These are phyloP conservation scores for Eciton burchellii DNA, from an alignment of 1,140 invertebrate species.

Conservation along the genomic window DNA sequence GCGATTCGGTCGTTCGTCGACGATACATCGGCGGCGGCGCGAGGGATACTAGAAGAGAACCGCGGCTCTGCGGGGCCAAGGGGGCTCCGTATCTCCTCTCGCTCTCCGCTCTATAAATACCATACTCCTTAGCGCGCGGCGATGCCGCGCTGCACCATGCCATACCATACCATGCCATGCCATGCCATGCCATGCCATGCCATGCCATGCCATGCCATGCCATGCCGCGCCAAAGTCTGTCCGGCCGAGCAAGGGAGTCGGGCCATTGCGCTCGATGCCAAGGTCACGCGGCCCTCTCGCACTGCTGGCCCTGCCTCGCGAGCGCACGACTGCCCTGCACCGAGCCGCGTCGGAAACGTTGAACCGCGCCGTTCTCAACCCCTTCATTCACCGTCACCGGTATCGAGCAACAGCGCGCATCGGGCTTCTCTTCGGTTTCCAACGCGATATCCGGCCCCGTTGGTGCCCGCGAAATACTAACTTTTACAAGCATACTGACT, in stretches of 20 bases:
- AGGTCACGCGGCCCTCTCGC: conserved; percentile 72
- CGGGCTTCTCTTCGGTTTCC: neutral
- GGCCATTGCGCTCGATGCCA: conserved; percentile 77
- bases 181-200: neutral
- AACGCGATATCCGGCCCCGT: neutral
- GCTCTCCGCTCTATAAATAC: conserved; percentile 79
- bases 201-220: neutral
- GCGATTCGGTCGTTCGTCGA: conserved; percentile 75
- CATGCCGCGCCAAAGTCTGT: conserved; percentile 45
- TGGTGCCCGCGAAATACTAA: neutral
- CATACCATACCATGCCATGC: neutral
- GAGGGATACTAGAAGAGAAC: conserved; percentile 14
- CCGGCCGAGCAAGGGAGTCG: conserved; percentile 54
- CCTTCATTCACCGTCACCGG: conserved; percentile 66
- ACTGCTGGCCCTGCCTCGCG: conserved; percentile 50
- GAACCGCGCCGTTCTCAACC: conserved; percentile 69
- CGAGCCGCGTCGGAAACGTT: conserved; percentile 26
- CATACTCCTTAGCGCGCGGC: conserved; percentile 71
- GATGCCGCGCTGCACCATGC: neutral
- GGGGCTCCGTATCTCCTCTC: conserved; percentile 63
- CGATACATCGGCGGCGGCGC: conserved; percentile 52
- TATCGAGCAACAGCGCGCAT: neutral
- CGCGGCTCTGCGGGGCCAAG: conserved; percentile 48
- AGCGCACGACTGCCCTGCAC: neutral
- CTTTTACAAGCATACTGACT: conserved; percentile 1